Percentiles rank a stretch among this genome's conserved stretches.
Evolutionary conservation across 2,888 invertebrate genomes (phyloP).

Genomic region (Ptilodon capucinus): DNA sequence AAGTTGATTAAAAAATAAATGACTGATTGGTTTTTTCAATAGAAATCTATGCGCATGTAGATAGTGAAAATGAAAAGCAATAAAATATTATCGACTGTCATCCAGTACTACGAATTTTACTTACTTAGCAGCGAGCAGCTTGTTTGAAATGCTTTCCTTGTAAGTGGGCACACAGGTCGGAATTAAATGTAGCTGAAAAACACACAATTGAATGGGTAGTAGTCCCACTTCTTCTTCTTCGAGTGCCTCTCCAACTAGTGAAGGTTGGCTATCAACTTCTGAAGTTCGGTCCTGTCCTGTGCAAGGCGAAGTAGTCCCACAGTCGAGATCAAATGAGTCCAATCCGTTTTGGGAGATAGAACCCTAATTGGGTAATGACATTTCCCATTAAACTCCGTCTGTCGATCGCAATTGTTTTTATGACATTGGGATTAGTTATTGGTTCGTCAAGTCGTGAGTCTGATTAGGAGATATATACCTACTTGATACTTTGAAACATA

Average conservation of each 20-base stretch:
- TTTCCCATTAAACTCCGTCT: constrained; percentile 15
- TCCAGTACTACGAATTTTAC: no score
- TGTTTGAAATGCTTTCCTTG: not conserved
- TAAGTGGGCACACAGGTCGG: not conserved
- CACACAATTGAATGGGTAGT: constrained; percentile 7
- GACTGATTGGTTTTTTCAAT: no score
- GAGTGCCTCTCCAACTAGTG: no score
- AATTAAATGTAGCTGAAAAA: constrained; percentile 16
- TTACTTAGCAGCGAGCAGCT: not conserved
- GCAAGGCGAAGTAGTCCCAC: no score
- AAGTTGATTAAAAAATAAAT: no score
- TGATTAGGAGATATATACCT: constrained; percentile 32
- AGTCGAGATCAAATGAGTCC: constrained; percentile 18
- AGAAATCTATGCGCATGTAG: no score
- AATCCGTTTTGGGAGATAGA: constrained; percentile 13
- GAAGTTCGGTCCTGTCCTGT: no score
- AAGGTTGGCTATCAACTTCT: no score
- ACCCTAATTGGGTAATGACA: constrained; percentile 22
- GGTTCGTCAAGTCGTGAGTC: constrained; percentile 26
- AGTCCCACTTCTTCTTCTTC: no score
- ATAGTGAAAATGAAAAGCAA: no score
- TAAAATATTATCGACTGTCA: no score
- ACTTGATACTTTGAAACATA: constrained; percentile 43
- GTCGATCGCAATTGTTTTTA: constrained; percentile 21
- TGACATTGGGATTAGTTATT: constrained; percentile 16